A percentile compares a stretch with the other conserved stretches of the same genome.
phyloP scores from a whole-genome alignment of 2,888 invertebrate species.

The Maniola hyperantus region DNA sequence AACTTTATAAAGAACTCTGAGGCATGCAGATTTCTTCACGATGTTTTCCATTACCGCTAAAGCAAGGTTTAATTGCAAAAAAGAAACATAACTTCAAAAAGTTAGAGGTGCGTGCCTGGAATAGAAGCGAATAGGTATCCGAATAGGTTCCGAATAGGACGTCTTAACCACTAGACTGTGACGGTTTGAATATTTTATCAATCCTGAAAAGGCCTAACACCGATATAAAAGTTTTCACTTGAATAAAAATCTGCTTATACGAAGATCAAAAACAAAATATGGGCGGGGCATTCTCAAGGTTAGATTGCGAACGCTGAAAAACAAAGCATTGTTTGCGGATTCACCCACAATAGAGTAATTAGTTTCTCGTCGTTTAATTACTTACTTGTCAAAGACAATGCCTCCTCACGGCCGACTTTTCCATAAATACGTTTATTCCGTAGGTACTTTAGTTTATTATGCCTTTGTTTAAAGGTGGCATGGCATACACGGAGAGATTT shows the following conservation, averaged over 20 bases:
- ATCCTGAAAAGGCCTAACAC: no score
- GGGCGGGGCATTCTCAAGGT: slow-evolving; percentile 6
- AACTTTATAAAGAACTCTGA: no score
- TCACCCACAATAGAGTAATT: slow-evolving; percentile 18
- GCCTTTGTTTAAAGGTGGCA: background rate
- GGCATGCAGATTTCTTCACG: no score
- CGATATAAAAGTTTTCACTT: no score
- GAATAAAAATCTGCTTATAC: background rate
- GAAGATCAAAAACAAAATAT: slow-evolving; percentile 11
- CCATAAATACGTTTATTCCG: slow-evolving; percentile 11
- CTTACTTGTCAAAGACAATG: slow-evolving; percentile 21
- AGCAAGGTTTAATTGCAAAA: no score
- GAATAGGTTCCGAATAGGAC: no score
- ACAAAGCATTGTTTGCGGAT: slow-evolving; percentile 20
- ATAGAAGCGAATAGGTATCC: no score
- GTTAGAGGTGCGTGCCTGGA: no score
- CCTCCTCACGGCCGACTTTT: slow-evolving; percentile 1
- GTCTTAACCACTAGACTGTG: no score
- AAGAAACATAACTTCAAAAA: no score
- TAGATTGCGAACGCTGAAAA: slow-evolving; percentile 2
- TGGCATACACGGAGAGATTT: background rate
- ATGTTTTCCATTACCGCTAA: no score
- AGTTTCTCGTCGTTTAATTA: slow-evolving; percentile 22
- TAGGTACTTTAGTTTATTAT: slow-evolving; percentile 9
- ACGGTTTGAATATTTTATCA: no score